Base-by-base conservation (phyloP, 2,888 invertebrate species). In the Protonemura montana region DNA sequence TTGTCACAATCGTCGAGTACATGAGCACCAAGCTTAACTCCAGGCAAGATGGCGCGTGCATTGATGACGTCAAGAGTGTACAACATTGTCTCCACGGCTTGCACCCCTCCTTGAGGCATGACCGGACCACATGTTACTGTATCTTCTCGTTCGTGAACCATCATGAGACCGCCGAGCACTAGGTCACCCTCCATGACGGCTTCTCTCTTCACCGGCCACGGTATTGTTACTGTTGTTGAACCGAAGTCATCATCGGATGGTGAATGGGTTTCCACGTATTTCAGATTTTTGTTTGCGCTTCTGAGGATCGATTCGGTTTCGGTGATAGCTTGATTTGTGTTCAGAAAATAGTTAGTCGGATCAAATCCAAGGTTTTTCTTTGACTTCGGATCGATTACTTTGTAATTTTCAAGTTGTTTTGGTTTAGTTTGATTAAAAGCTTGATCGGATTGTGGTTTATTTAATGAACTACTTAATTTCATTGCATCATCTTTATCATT, bases 1-100 rank as follows among this genome's bases (percentile, higher is more conserved):
- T 97, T 97, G 92, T 98, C 98, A 91, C 98, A 98, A 91, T 98
- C 98, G 90, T 98, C 98, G 88, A 98, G 93, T 85, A 98, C 95
- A 90, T 98, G 96, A 16, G 97, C 97, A 42, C 98, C 98, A 13
- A 98, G 92, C 6, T 93, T 94, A 86, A 98, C 94, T 85, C 96
- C 96, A 0, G 96, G 96, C 88, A 96, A 92, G 86, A 93, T 92
- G 86, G 93, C 91, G 87, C 94, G 92, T 89, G 93, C 91, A 91
- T 97, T 97, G 86, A 97, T 94, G 89, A 94, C 93, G 91, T 98
- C 98, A 90, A 98, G 91, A 0, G 98, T 98, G 90, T 95, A 98
- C 81, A 98, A 93, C 98, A 98, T 98, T 0, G 96, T 96, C 90
- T 98, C 98, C 88, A 98, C 92, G 0, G 98, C 98, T 90, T 96